Evolutionary conservation across 1,140 invertebrate genomes (phyloP).

Genomic region (Parapsyche elsis): DNA sequence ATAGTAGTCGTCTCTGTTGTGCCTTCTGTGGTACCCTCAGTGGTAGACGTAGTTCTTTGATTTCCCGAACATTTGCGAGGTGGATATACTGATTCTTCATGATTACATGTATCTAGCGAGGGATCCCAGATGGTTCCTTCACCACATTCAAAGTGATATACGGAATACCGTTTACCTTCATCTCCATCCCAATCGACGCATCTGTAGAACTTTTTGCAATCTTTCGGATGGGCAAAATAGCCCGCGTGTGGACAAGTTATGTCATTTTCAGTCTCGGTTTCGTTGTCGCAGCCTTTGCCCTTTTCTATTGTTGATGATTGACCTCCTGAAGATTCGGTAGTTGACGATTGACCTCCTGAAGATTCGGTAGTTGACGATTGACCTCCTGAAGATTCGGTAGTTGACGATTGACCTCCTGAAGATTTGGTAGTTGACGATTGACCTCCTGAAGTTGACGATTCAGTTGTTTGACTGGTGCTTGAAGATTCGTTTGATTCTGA

Average conservation of each 20-base stretch:
- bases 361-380: background rate
- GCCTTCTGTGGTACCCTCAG: conserved; percentile 2
- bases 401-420: background rate
- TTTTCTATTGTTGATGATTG: conserved; percentile 54
- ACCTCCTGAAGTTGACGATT: background rate
- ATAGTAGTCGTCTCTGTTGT: conserved; percentile 53
- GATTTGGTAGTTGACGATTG: background rate
- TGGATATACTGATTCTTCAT: conserved; percentile 65
- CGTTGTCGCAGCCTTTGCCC: conserved; percentile 50
- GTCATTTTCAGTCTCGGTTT: conserved; percentile 45
- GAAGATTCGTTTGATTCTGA: background rate
- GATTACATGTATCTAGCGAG: conserved; percentile 67
- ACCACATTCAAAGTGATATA: conserved; percentile 73
- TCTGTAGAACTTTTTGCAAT: conserved; percentile 79
- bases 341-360: conserved; percentile 31
- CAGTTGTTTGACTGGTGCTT: background rate
- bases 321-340: conserved; percentile 1
- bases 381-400: background rate
- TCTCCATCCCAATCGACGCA: conserved; percentile 76
- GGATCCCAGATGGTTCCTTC: conserved; percentile 74
- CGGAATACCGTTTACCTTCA: conserved; percentile 68
- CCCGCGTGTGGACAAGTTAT: conserved; percentile 68
- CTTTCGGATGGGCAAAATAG: conserved; percentile 73
- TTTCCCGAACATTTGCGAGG: conserved; percentile 60
- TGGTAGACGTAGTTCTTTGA: conserved; percentile 32